Conservation (phyloP, 2,888 invertebrate genomes). For the Griposia aprilina region DNA sequence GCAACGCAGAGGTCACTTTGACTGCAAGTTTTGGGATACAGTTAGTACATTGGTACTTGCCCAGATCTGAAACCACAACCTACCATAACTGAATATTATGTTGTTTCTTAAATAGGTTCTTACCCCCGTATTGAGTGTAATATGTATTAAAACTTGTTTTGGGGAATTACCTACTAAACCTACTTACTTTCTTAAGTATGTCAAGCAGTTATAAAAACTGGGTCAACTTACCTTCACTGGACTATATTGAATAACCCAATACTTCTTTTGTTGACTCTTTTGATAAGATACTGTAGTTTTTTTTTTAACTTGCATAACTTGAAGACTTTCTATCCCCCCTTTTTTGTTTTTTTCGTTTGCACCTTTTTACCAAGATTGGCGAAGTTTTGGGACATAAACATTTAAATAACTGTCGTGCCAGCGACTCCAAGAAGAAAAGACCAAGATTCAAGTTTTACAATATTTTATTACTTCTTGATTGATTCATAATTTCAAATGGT, state of each 20-base stretch:
- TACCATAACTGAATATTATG: background rate
- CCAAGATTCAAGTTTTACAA: background rate
- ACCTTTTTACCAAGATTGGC: no score
- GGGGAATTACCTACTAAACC: background rate
- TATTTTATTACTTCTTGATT: constrained; percentile 4
- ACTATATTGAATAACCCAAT: constrained; percentile 38
- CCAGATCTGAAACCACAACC: background rate
- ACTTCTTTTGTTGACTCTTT: constrained; percentile 19
- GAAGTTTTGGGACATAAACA: no score
- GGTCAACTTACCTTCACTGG: constrained; percentile 38
- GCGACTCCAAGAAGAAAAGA: no score
- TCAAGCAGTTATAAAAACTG: constrained; percentile 22
- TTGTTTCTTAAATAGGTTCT: background rate
- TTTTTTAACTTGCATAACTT: constrained; percentile 8
- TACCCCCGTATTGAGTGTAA: background rate
- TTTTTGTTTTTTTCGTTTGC: background rate
- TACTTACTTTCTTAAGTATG: constrained; percentile 3
- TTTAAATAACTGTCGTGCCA: no score
- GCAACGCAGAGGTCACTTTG: no score
- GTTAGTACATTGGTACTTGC: background rate
- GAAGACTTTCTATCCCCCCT: background rate
- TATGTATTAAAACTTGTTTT: background rate
- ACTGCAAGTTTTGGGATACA: no score
- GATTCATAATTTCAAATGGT: background rate
- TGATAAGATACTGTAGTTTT: constrained; percentile 25